Evolutionary conservation across 2,113 vertebrate species (phyloP), one percentile per base, ranked within the genome.

Genomic region (Columba livia): DNA sequence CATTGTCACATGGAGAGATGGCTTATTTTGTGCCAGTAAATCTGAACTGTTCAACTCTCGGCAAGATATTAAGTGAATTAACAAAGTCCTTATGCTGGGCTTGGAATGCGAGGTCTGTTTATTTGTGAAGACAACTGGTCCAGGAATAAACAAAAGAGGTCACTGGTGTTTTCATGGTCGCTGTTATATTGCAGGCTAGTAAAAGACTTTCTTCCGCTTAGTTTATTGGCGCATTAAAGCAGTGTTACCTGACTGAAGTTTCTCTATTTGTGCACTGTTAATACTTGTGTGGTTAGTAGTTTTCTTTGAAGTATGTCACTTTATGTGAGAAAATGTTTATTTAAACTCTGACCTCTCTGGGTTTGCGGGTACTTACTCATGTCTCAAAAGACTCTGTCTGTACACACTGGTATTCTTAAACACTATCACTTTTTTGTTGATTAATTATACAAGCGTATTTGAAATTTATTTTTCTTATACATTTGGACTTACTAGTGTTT

Each of bases 21-120:
- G 60, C 75, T 80, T 86, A 51, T n/a, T 80, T 8, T 2, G 51
- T 92, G 91, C 94, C 90, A 88, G 82, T 78, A 81, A 80, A 83
- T 51, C 64, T 94, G 93, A 96, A 94, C 93, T 95, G 62, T 91
- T 96, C 93, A 93, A 80, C 93, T 86, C 89, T 77, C 75, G 64
- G 91, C 94, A 88, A 93, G 85, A 71, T 91, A 94, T 47, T 75
- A 88, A 91, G 89, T 94, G 96, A 53, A 90, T 97, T 96, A 96
- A 94, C 89, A 2, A 94, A 91, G 67, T 95, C 64, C 57, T 96
- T 80, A 77, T 7, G 25, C 88, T 85, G 62, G 71, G 71, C 70
- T 89, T 91, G 93, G 95, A 91, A 96, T 91, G 78, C 12, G 73
- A 71, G 42, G 66, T 79, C 66, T 91, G 84, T 92, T 95, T 92